Evolutionary conservation across 2,888 invertebrate species (phyloP).

Genomic region (Dusona sp.): DNA sequence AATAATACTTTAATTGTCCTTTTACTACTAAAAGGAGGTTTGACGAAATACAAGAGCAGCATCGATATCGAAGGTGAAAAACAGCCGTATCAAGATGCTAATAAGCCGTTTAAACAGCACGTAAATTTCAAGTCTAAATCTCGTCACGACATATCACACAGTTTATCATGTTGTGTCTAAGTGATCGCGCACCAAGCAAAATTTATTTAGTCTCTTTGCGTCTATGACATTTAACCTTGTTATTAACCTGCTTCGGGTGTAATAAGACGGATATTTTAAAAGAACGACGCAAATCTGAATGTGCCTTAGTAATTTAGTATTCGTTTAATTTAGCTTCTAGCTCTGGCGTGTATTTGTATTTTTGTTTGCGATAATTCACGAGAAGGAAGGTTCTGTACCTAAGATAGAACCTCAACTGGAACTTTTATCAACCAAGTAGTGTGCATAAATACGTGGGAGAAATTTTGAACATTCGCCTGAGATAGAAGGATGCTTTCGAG

Average conservation of each 20-base stretch:
- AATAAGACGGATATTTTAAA: conserved; percentile 16
- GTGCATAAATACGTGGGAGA: background rate
- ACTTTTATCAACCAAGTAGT: background rate
- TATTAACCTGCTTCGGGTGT: conserved; percentile 36
- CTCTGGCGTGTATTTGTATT: conserved; percentile 40
- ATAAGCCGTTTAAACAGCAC: conserved; percentile 48
- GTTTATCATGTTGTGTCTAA: conserved; percentile 60
- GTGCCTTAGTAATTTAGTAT: conserved; percentile 43
- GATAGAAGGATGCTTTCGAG: background rate
- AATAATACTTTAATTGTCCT: background rate
- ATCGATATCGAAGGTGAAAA: conserved; percentile 39
- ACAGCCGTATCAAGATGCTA: conserved; percentile 27
- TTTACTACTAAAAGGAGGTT: background rate
- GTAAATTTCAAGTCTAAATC: conserved; percentile 45
- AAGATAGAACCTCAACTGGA: conserved; percentile 15
- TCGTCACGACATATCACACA: conserved; percentile 13
- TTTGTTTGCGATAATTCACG: conserved; percentile 36
- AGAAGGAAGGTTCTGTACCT: conserved; percentile 34
- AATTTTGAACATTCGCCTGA: conserved; percentile 13
- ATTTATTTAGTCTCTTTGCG: conserved; percentile 37
- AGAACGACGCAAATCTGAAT: conserved; percentile 47
- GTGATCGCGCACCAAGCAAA: conserved; percentile 33
- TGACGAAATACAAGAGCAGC: background rate
- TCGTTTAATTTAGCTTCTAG: conserved; percentile 17
- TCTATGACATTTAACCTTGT: conserved; percentile 40